A percentile compares a stretch with the other conserved stretches of the same genome.
Evolutionary conservation across 2,888 invertebrate genomes (phyloP).

Genomic region (Notodonta dromedarius): DNA sequence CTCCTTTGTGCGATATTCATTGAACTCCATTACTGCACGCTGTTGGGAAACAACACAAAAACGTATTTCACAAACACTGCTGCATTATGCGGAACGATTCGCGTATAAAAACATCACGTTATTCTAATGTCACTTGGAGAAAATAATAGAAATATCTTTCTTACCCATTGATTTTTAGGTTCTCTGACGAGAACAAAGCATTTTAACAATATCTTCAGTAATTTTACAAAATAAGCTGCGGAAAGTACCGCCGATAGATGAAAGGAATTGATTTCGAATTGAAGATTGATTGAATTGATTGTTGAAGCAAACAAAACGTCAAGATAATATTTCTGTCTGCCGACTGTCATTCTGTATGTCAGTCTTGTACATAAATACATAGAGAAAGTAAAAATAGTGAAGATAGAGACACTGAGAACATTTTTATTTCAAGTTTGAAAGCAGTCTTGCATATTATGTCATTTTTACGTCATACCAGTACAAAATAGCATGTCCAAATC

Average conservation of each 20-base stretch:
- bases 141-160: slow-evolving; percentile 32
- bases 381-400: too few relatives aligned
- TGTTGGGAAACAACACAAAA: slow-evolving; percentile 66
- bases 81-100: slow-evolving; percentile 35
- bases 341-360: neutral
- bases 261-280: slow-evolving; percentile 25
- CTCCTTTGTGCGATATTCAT: slow-evolving; percentile 73
- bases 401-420: too few relatives aligned
- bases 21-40: slow-evolving; percentile 81
- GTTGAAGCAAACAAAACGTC: slow-evolving; percentile 53
- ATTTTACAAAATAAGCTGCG: slow-evolving; percentile 36
- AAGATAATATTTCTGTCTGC: slow-evolving; percentile 27
- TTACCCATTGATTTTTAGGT: slow-evolving; percentile 81
- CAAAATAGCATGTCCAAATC: too few relatives aligned
- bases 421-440: too few relatives aligned
- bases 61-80: slow-evolving; percentile 57
- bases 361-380: neutral
- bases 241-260: slow-evolving; percentile 49
- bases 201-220: slow-evolving; percentile 47
- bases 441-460: too few relatives aligned
- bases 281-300: slow-evolving; percentile 26
- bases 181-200: slow-evolving; percentile 81
- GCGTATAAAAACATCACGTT: slow-evolving; percentile 28
- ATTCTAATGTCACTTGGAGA: slow-evolving; percentile 23
- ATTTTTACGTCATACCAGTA: too few relatives aligned